Percentiles rank a stretch among this genome's conserved stretches.
These are phyloP conservation scores for Eristalis tenax DNA, from an alignment of 2,888 invertebrate species.

Conservation along the genomic window DNA sequence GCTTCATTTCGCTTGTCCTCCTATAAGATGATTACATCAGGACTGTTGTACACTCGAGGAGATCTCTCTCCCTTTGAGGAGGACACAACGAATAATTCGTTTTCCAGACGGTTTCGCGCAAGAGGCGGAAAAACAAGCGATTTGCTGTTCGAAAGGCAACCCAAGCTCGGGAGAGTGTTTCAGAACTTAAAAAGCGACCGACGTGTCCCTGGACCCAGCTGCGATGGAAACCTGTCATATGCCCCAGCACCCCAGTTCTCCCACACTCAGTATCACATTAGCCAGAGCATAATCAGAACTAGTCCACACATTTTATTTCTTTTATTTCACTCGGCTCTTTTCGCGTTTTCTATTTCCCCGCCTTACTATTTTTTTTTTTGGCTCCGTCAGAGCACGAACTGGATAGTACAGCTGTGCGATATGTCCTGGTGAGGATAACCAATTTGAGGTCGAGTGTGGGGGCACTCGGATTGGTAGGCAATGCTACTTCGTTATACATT, in stretches of 20 bases:
- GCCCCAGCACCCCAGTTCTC: background rate
- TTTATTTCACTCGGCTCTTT: slow-evolving; percentile 53
- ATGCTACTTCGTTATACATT: slow-evolving; percentile 61
- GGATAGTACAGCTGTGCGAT: slow-evolving; percentile 5
- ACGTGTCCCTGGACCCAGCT: slow-evolving; percentile 46
- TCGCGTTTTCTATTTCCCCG: background rate
- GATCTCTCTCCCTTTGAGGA: slow-evolving; percentile 15
- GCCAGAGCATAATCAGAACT: slow-evolving; percentile 60
- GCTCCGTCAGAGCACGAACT: slow-evolving; percentile 47
- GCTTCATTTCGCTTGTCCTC: slow-evolving; percentile 25
- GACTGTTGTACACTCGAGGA: slow-evolving; percentile 35
- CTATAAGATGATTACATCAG: slow-evolving; percentile 50
- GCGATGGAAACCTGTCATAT: background rate
- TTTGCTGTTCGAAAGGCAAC: slow-evolving; percentile 32
- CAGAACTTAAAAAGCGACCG: slow-evolving; percentile 53
- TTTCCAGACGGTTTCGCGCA: slow-evolving; percentile 40
- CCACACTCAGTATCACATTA: slow-evolving; percentile 11
- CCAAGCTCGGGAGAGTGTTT: background rate
- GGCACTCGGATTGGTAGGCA: slow-evolving; percentile 62
- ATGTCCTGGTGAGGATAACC: slow-evolving; percentile 36
- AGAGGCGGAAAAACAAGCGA: slow-evolving; percentile 38
- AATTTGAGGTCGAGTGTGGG: slow-evolving; percentile 63
- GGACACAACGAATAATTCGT: slow-evolving; percentile 57
- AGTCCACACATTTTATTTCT: slow-evolving; percentile 62
- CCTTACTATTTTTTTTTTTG: background rate